Conservation (phyloP, 2,113 vertebrate genomes). For the Noturus placidus region DNA sequence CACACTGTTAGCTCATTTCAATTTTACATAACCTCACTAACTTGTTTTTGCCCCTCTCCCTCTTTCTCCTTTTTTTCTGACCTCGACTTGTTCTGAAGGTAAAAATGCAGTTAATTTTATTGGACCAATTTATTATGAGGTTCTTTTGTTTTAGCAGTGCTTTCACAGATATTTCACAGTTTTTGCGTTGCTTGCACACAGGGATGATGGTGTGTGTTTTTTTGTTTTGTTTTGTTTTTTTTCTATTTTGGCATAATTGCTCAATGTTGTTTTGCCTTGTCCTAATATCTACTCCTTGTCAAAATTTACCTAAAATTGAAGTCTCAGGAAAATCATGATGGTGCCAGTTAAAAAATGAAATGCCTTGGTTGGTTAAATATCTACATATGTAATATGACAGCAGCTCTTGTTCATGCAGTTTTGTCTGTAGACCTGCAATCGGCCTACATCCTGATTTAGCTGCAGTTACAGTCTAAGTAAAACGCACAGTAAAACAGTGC, state of each 20-base stretch:
- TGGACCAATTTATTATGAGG: not conserved
- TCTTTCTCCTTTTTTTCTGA: not conserved
- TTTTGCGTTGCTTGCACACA: not conserved
- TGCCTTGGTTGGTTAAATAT: not conserved
- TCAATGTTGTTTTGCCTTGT: slow-evolving; percentile 31
- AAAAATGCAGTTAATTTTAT: not conserved
- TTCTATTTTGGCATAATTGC: slow-evolving; percentile 38
- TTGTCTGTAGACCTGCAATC: not conserved
- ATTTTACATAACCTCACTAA: not conserved
- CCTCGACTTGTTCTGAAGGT: not conserved
- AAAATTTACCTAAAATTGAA: not conserved
- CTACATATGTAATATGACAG: not conserved
- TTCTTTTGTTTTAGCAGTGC: slow-evolving; percentile 18
- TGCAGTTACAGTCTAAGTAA: not conserved
- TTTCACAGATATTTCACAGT: slow-evolving; percentile 38
- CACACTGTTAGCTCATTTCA: not conserved
- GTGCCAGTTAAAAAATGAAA: not conserved
- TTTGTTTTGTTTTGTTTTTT: slow-evolving; percentile 35
- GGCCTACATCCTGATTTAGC: not conserved
- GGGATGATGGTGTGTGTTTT: slow-evolving; percentile 3
- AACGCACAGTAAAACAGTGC: not conserved
- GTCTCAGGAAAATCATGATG: not conserved
- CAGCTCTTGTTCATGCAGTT: not conserved
- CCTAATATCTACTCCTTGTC: slow-evolving; percentile 9
- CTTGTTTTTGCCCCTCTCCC: not conserved